A percentile compares a stretch with the other conserved stretches of the same genome.
These are phyloP conservation scores for Clarias batrachus DNA, from an alignment of 2,113 vertebrate species.

Conservation along the genomic window DNA sequence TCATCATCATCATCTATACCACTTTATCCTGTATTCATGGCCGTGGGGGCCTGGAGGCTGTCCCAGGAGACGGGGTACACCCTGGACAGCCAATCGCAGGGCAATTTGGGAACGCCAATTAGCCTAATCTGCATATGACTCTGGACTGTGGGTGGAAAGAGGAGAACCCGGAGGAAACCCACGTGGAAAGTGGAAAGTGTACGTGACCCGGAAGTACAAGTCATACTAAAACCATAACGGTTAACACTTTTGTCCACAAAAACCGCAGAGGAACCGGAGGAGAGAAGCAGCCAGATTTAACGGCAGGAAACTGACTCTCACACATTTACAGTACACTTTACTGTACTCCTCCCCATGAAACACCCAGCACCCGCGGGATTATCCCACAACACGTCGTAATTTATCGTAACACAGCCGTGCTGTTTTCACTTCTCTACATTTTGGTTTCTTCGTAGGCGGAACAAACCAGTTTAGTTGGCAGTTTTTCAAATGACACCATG, in stretches of 20 bases:
- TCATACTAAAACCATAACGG: not conserved
- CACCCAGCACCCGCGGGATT: not conserved
- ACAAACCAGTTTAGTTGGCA: not conserved
- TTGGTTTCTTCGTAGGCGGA: not conserved
- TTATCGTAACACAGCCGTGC: not conserved
- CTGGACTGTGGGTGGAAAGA: too few relatives aligned
- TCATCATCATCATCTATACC: too few relatives aligned
- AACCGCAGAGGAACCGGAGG: not conserved
- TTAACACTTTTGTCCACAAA: slow-evolving; percentile 22
- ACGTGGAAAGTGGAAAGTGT: too few relatives aligned
- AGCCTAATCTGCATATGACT: too few relatives aligned
- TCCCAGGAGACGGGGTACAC: too few relatives aligned
- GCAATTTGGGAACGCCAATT: too few relatives aligned
- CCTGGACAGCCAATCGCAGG: too few relatives aligned
- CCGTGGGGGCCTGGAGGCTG: too few relatives aligned
- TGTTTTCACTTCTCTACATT: slow-evolving; percentile 2
- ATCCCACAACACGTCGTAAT: not conserved
- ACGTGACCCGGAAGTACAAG: not conserved
- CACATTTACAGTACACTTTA: not conserved
- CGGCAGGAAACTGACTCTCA: not conserved
- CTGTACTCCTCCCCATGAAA: not conserved
- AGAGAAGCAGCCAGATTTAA: not conserved
- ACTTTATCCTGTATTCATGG: too few relatives aligned
- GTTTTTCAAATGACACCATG: not conserved
- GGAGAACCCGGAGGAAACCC: too few relatives aligned